Percentiles rank a stretch among this genome's conserved stretches.
Conservation (phyloP, 2,888 invertebrate species). For the Lydus trimaculatus region DNA sequence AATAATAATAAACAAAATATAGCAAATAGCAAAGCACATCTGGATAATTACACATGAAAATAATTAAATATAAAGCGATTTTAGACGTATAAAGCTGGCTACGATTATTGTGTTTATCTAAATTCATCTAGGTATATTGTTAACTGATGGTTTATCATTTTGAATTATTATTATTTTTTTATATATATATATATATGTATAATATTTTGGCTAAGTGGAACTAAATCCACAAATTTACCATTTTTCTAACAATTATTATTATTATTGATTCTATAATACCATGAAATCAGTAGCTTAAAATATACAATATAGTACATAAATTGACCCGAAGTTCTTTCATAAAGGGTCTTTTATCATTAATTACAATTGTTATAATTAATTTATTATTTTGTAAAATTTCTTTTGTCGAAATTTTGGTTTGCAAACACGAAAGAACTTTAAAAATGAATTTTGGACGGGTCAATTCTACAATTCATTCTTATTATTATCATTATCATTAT, state of each 20-base stretch:
- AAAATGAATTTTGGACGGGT: constrained; percentile 30
- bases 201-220: constrained; percentile 30
- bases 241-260: constrained; percentile 28
- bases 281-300: constrained; percentile 28
- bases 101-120: constrained; percentile 32
- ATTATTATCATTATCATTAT: not conserved
- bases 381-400: not conserved
- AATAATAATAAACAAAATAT: no score
- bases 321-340: constrained; percentile 25
- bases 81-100: constrained; percentile 32
- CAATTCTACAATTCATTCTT: constrained; percentile 19
- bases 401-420: constrained; percentile 18
- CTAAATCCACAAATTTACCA: constrained; percentile 24
- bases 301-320: constrained; percentile 30
- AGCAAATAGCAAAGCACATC: constrained; percentile 28
- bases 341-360: constrained; percentile 13
- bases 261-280: constrained; percentile 26
- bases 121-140: constrained; percentile 23
- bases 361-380: not conserved
- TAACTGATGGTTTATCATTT: not conserved
- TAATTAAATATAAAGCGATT: constrained; percentile 21
- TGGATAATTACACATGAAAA: constrained; percentile 22
- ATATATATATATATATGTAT: no score
- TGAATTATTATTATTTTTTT: not conserved
- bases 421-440: constrained; percentile 33